Base-by-base conservation (phyloP, 2,888 invertebrate genomes). In the Drosophila emarginata region DNA sequence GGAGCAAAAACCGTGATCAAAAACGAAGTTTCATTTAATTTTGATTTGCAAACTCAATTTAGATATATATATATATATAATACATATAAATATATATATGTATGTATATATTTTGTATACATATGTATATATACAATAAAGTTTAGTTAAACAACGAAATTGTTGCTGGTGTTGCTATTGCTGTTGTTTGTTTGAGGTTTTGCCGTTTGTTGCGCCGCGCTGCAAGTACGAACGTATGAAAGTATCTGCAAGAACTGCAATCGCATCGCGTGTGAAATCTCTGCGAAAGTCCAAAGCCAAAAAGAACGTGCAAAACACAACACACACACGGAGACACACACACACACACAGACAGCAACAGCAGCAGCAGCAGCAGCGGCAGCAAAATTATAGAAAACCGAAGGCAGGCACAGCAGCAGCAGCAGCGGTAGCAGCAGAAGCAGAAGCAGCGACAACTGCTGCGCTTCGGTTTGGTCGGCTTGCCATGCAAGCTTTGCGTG, bases 231-330 rank as follows among this genome's bases (percentile, higher is more conserved):
- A 89, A 90, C 90, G 90, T 90, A 88, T 90, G 90, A 90, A 91
- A 89, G 90, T 91, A 87, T 91, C 90, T 90, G 90, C 91, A 90
- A 90, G 91, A 90, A 90, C 90, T 90, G 90, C 90, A 90, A 90
- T 88, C 90, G 90, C 91, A 91, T 91, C 91, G 90, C 91, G 84
- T 89, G 86, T 83, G 89, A 90, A 90, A 90, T 90, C 90, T 90
- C 90, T 90, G 90, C 89, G 89, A 90, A 90, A 91, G 91, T 89
- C 90, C 90, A 85, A 79, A 88, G 85, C 82, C 81, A 76, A 74
- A 75, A 59, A 71, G 68, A 57, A 77, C 57, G 50, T 59, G 75
- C 74, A 74, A 69, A 69, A 54, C 54, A 60, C 64, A 74, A 67
- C 58, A 57, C 50, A 61, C 56, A 60, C 69, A 58, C 54, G 12